Percentiles rank a stretch among this genome's conserved stretches.
Evolutionary conservation across 2,113 vertebrate species (phyloP).

Genomic region (Neolamprologus brichardi): DNA sequence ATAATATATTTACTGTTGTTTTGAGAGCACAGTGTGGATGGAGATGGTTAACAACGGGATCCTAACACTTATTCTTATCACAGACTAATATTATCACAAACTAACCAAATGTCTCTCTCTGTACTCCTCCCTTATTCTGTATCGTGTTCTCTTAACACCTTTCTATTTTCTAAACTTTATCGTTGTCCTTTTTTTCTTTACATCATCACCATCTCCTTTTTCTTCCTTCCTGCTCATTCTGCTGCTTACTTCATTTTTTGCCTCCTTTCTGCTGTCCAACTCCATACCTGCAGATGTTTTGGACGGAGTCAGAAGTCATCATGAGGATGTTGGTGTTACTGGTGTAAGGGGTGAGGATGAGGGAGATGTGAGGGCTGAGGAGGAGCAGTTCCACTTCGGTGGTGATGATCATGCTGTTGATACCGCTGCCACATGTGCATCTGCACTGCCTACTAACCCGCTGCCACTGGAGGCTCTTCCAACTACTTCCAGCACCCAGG

Average conservation of each 20-base stretch:
- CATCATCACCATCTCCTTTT: not conserved
- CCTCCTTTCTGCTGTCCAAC: not conserved
- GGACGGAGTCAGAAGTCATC: constrained; percentile 25
- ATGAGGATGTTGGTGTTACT: constrained; percentile 14
- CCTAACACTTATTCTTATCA: not conserved
- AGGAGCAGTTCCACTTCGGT: not conserved
- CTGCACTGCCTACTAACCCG: constrained; percentile 49
- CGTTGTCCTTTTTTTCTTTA: not conserved
- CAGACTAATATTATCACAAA: not conserved
- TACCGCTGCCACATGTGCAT: not conserved
- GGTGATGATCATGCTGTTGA: not conserved
- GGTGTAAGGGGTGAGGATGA: constrained; percentile 44
- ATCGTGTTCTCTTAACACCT: not conserved
- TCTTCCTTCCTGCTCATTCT: not conserved
- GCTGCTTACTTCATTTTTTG: not conserved
- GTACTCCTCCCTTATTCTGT: not conserved
- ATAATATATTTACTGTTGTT: not conserved
- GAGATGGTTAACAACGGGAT: not conserved
- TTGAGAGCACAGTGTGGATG: not conserved
- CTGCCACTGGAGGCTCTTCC: constrained; percentile 26
- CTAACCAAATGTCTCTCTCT: not conserved
- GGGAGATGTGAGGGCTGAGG: constrained; percentile 22
- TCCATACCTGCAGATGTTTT: constrained; percentile 38
- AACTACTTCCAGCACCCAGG: constrained; percentile 25
- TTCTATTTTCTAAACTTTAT: not conserved